A percentile compares a stretch with the other conserved stretches of the same genome.
These are phyloP conservation scores for Ochotona curzoniae DNA, from an alignment of 2,113 vertebrate genomes.

Conservation along the genomic window DNA sequence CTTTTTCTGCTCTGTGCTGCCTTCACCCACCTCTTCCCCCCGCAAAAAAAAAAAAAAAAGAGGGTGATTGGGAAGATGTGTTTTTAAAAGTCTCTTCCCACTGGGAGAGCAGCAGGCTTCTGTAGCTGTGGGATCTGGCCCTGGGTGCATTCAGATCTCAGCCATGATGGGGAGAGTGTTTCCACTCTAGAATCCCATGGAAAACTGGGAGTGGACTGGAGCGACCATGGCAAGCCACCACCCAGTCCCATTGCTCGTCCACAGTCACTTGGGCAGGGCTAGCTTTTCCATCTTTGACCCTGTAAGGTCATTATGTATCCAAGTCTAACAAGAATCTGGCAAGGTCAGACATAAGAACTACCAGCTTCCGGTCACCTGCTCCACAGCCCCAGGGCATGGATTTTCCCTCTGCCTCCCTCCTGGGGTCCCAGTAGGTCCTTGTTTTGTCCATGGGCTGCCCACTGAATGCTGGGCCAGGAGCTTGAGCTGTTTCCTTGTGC, in stretches of 20 bases:
- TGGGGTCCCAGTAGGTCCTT: background rate
- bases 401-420: background rate
- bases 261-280: no score
- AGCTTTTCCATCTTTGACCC: background rate
- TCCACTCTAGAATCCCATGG: background rate
- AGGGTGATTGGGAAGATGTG: background rate
- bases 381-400: background rate
- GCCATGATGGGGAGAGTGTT: background rate
- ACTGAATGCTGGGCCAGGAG: no score
- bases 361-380: background rate
- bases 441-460: background rate
- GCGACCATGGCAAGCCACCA: fast-evolving
- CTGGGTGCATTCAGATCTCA: background rate
- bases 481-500: background rate
- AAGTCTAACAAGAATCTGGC: background rate
- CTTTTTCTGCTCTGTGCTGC: background rate
- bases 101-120: background rate
- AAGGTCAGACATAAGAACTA: background rate
- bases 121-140: background rate
- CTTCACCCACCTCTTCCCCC: no score
- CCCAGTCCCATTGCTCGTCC: background rate
- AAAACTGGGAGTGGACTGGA: background rate
- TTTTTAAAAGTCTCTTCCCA: conserved; percentile 18
- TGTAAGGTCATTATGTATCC: background rate
- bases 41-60: background rate